Evolutionary conservation across 1,140 invertebrate genomes (phyloP).

Genomic region (Zeugodacus cucurbitae): DNA sequence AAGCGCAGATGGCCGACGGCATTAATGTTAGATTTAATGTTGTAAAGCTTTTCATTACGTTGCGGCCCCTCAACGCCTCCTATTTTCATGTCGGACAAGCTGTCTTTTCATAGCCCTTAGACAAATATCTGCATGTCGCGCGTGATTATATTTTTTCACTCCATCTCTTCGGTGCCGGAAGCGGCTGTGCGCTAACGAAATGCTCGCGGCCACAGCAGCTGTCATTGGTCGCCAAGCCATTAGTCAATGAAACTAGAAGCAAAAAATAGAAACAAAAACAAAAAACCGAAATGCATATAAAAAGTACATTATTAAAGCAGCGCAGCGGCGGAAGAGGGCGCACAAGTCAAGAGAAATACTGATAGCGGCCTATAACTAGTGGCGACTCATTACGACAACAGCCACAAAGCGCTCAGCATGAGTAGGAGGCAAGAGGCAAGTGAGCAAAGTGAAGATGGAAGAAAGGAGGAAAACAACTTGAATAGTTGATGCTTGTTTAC

Average conservation of each 20-base stretch:
- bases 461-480: not conserved
- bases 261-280: not conserved
- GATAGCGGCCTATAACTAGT: not conserved
- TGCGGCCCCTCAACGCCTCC: not conserved
- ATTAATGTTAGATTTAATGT: not conserved
- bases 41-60: slow-evolving; percentile 2
- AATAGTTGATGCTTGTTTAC: not conserved
- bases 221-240: slow-evolving; percentile 22
- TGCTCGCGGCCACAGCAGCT: not conserved
- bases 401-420: not conserved
- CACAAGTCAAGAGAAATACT: not conserved
- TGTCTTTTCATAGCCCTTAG: slow-evolving; percentile 6
- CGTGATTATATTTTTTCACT: not conserved
- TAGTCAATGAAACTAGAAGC: not conserved
- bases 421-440: no score
- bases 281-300: not conserved
- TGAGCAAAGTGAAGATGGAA: not conserved
- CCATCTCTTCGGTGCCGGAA: not conserved
- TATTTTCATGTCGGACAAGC: not conserved
- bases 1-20: not conserved
- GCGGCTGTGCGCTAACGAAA: not conserved
- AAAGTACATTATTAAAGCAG: not conserved
- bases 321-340: not conserved
- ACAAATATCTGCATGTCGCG: slow-evolving; percentile 6
- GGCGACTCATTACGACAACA: not conserved